Conservation (phyloP, 2,888 invertebrate species). For the Cremastinae sp. region DNA sequence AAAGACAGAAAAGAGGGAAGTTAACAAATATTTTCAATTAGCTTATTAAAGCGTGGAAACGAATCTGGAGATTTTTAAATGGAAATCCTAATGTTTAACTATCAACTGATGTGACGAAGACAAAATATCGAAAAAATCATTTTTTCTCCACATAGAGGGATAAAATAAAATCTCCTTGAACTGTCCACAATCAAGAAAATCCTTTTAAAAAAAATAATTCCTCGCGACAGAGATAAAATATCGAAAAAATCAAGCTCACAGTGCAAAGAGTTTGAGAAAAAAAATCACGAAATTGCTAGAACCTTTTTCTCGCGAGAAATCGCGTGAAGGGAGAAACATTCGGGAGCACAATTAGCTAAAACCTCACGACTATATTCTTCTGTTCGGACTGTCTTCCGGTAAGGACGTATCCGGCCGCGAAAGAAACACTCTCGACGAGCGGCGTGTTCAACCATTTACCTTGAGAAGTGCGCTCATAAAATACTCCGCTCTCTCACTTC, state of each 20-base stretch:
- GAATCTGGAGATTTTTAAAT: not conserved
- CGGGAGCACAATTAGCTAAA: slow-evolving; percentile 66
- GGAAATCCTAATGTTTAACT: too few species aligned
- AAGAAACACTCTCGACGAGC: slow-evolving; percentile 28
- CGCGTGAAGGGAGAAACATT: slow-evolving; percentile 21
- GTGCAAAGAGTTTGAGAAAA: too few species aligned
- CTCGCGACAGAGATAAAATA: slow-evolving; percentile 2
- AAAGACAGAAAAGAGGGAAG: too few species aligned
- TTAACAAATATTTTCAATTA: slow-evolving; percentile 68
- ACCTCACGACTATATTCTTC: slow-evolving; percentile 54
- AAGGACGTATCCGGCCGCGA: slow-evolving; percentile 52
- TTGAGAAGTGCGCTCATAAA: slow-evolving; percentile 66
- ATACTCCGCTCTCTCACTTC: slow-evolving; percentile 38
- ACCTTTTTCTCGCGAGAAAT: slow-evolving; percentile 40
- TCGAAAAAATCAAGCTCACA: slow-evolving; percentile 8
- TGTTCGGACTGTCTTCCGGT: not conserved
- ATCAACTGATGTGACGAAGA: slow-evolving; percentile 21
- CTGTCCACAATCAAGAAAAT: too few species aligned
- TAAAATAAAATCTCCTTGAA: too few species aligned
- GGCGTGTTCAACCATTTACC: slow-evolving; percentile 60
- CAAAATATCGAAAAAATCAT: slow-evolving; percentile 30
- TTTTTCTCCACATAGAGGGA: too few species aligned
- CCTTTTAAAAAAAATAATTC: slow-evolving; percentile 6
- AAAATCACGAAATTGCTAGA: slow-evolving; percentile 63
- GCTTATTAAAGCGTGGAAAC: slow-evolving; percentile 69